A percentile compares a stretch with the other conserved stretches of the same genome.
phyloP scores from a whole-genome alignment of 1,140 invertebrate genomes.

The Ephestia elutella region DNA sequence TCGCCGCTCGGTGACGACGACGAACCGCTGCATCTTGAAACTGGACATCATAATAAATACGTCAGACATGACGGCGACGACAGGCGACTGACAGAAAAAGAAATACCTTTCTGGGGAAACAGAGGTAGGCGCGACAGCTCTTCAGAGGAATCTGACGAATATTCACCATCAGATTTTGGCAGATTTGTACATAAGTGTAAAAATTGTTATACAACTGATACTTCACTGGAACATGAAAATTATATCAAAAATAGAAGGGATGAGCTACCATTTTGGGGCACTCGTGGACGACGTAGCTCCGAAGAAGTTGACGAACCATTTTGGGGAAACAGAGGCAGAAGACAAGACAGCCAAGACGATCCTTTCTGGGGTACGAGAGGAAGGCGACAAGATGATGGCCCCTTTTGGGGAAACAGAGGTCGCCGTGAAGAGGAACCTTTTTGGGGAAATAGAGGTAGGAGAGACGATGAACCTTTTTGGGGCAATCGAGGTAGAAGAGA shows the following conservation, averaged over 20 bases:
- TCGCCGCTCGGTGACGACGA: constrained; percentile 28
- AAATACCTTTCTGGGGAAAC: constrained; percentile 53
- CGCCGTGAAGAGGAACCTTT: constrained; percentile 29
- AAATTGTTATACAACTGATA: background rate
- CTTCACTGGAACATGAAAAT: constrained; percentile 18
- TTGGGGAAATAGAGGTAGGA: constrained; percentile 38
- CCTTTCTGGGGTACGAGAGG: constrained; percentile 29
- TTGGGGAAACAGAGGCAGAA: constrained; percentile 37
- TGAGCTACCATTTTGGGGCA: constrained; percentile 49
- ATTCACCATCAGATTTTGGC: background rate
- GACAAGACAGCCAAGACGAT: constrained; percentile 23
- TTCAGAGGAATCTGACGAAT: constrained; percentile 27
- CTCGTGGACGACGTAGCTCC: constrained; percentile 16
- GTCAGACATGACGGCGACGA: constrained; percentile 31
- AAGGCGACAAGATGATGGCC: constrained; percentile 18
- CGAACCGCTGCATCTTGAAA: constrained; percentile 7
- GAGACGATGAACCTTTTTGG: constrained; percentile 41
- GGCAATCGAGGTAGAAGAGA: constrained; percentile 45
- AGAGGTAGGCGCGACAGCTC: constrained; percentile 47
- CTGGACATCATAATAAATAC: background rate
- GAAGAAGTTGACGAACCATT: constrained; percentile 38
- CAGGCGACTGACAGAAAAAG: constrained; percentile 29
- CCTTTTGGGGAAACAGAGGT: constrained; percentile 30
- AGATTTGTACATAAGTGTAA: constrained; percentile 5
- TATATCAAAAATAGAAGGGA: constrained; percentile 30